A percentile compares a stretch with the other conserved stretches of the same genome.
Evolutionary conservation across 2,113 vertebrate genomes (phyloP).

Genomic region (Clarias batrachus): DNA sequence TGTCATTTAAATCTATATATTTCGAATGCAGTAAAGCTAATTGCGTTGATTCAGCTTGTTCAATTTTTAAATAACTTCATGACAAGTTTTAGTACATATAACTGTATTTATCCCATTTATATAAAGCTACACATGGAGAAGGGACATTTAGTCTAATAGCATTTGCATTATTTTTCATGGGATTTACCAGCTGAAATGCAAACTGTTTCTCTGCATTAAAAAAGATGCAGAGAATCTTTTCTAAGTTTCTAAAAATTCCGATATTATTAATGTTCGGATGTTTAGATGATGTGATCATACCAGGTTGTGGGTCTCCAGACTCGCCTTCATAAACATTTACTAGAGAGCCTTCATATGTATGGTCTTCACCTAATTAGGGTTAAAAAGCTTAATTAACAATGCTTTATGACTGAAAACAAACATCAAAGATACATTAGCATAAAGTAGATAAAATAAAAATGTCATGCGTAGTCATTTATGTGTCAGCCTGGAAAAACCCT

Average conservation of each 20-base stretch:
- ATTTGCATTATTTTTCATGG: not conserved
- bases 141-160: not conserved
- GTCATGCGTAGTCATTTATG: not conserved
- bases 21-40: not conserved
- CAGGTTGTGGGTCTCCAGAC: slow-evolving; percentile 57
- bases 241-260: not conserved
- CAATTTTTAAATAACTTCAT: not conserved
- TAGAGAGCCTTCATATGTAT: slow-evolving; percentile 64
- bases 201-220: not conserved
- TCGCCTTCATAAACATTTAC: slow-evolving; percentile 58
- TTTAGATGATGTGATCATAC: slow-evolving; percentile 51
- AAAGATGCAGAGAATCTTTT: not conserved
- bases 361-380: slow-evolving; percentile 66
- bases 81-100: not conserved
- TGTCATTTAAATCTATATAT: not conserved
- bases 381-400: not conserved
- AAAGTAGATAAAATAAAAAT: not conserved
- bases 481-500: not conserved
- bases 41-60: not conserved
- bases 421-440: not conserved
- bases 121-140: not conserved
- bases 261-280: not conserved
- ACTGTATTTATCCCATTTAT: not conserved
- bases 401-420: not conserved
- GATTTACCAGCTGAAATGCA: not conserved